Base-by-base conservation (phyloP, 1,140 invertebrate genomes). In the Araneus ventricosus region DNA sequence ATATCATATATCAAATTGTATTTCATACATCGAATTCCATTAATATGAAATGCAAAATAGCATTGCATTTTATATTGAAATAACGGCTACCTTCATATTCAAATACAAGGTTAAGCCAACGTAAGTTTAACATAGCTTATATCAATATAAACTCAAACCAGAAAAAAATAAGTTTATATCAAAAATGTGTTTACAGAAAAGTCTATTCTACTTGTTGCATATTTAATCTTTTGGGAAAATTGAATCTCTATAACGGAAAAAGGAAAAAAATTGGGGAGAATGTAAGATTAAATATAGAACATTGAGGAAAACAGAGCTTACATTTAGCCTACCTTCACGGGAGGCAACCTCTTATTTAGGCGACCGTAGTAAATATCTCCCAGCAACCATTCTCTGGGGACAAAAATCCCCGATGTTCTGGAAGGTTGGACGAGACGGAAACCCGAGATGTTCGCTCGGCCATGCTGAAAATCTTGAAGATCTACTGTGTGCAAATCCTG, bases 401-500 rank as follows among this genome's bases (percentile, higher is more conserved):
- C 79, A 34, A 89, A 89, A 27, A 94, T 39, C 22, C 90, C 75
- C 1, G 84, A 41, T 20, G 59, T 94, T 30, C 22, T 82, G 14
- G 70, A 70, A 37, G 87, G 85, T 75, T 94, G 94, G 24, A 94
- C 89, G 20, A 94, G 82, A 6, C 93, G 90, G 52, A 94, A 94
- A 30, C 92, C 94, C 4, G 94, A 93, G 41, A 94, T 94, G 59
- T 94, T 94, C 4, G 94, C 88, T 63, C 93, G 57, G 0, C 85
- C 93, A 67, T 94, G 93, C 52, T 94, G 87, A 84, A 94, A 94
- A 67, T 94, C 94, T 95, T 98, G 98, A 94, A 99, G 96, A 95
- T 99, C 97, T 8, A 99, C 97, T 59, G 97, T 98, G 94, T 99
- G 98, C 45, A 99, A 95, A 95, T 99, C 98, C 94, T 94, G 45